These are phyloP conservation scores for Strix uralensis DNA, from an alignment of 2,113 vertebrate genomes.

Conservation along the genomic window DNA sequence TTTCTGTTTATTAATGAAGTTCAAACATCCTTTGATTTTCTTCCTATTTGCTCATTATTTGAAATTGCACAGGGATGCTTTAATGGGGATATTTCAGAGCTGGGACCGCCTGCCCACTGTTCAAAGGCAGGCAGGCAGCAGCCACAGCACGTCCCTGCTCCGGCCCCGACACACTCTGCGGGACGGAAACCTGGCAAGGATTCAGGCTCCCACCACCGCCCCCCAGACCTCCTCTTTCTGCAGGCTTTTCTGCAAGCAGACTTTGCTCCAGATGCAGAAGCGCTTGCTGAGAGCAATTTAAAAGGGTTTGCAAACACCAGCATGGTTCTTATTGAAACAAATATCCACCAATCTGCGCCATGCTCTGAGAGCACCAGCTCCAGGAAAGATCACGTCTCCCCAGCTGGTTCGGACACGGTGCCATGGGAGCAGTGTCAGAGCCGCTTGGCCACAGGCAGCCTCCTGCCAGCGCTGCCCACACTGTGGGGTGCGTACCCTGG, in stretches of 20 bases:
- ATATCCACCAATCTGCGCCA: background rate
- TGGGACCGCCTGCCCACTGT: background rate
- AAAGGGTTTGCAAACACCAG: slow-evolving; percentile 42
- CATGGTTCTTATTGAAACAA: slow-evolving; percentile 6
- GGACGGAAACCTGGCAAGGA: slow-evolving; percentile 21
- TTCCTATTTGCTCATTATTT: slow-evolving; percentile 24
- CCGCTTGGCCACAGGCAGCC: background rate
- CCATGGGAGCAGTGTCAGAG: background rate
- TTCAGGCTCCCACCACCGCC: background rate
- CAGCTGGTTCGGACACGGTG: background rate
- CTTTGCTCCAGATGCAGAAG: background rate
- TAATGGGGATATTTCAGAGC: background rate
- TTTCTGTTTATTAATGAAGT: slow-evolving; percentile 8
- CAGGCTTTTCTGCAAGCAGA: background rate
- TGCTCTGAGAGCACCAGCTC: background rate
- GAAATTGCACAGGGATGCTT: background rate
- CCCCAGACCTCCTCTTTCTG: background rate
- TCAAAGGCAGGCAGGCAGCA: background rate
- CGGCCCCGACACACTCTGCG: background rate
- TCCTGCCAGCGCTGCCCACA: background rate
- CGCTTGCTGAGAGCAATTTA: slow-evolving; percentile 27
- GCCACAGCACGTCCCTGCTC: background rate
- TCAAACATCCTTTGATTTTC: slow-evolving; percentile 45
- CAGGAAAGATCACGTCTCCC: background rate
- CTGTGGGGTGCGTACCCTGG: accelerated